These are phyloP conservation scores for Leucosticte australis DNA, from an alignment of 2,113 vertebrate species.

Conservation along the genomic window DNA sequence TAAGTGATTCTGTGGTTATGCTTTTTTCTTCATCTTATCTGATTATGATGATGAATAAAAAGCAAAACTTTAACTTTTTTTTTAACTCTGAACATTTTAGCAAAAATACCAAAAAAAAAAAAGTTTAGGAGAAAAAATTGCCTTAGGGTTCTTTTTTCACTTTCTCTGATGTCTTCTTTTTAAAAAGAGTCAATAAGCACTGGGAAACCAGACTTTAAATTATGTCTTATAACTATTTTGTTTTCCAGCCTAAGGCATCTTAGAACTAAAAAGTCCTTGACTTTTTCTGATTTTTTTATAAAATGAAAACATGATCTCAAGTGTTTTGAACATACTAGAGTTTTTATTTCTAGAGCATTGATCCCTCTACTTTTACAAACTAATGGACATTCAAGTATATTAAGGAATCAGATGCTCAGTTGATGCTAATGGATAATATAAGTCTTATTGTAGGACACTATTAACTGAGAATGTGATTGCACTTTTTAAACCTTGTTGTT, in stretches of 20 bases:
- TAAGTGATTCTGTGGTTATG: neutral
- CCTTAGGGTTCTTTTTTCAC: neutral
- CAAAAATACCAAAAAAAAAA: accelerated
- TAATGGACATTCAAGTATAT: neutral
- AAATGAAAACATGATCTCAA: neutral
- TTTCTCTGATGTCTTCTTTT: neutral
- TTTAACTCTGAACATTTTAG: neutral
- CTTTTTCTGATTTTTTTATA: neutral
- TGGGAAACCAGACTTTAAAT: neutral
- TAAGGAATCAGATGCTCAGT: neutral
- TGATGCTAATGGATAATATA: neutral
- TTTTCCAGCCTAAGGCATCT: neutral
- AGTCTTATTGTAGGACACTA: neutral
- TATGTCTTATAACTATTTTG: neutral
- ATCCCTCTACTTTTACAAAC: neutral
- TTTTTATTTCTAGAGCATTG: neutral
- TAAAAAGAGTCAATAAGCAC: neutral
- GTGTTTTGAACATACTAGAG: neutral
- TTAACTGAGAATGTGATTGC: neutral
- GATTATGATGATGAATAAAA: neutral
- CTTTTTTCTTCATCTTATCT: neutral
- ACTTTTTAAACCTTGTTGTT: neutral
- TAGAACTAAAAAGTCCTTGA: neutral
- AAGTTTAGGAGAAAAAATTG: neutral
- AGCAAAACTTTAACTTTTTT: neutral